These are phyloP conservation scores for Eidolon helvum DNA, from an alignment of 2,113 vertebrate species.

Conservation along the genomic window DNA sequence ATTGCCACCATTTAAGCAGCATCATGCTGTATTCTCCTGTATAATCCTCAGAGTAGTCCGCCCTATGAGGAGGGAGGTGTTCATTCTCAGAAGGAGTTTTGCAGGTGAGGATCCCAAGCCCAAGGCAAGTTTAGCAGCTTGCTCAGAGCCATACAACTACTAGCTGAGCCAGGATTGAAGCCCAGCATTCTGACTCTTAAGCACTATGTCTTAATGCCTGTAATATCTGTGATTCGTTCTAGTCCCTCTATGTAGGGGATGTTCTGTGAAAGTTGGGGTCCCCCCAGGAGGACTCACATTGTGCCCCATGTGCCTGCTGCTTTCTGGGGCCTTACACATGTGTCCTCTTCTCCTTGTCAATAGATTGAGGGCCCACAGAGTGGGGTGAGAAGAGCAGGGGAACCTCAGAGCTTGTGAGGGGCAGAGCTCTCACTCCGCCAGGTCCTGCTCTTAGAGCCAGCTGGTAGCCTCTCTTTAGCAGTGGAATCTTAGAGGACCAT, in stretches of 20 bases:
- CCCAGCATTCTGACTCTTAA: too few relatives aligned
- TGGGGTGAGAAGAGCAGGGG: neutral
- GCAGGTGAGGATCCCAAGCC: neutral
- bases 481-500: neutral
- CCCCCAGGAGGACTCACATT: neutral
- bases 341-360: neutral
- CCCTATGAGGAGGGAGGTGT: neutral
- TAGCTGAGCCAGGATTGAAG: neutral
- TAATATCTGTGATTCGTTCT: neutral
- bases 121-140: too few relatives aligned
- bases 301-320: neutral
- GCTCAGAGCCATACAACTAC: neutral
- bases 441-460: neutral
- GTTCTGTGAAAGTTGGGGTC: neutral
- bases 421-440: neutral
- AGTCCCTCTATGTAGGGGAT: neutral
- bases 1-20: neutral
- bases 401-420: neutral
- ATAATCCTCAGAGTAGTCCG: neutral
- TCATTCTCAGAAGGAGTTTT: neutral
- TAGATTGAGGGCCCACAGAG: accelerated
- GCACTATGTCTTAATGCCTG: neutral
- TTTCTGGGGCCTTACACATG: accelerated
- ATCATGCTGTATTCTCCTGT: neutral
- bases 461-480: neutral